Evolutionary conservation across 2,113 vertebrate genomes (phyloP).

Genomic region (Elanoides forficatus): DNA sequence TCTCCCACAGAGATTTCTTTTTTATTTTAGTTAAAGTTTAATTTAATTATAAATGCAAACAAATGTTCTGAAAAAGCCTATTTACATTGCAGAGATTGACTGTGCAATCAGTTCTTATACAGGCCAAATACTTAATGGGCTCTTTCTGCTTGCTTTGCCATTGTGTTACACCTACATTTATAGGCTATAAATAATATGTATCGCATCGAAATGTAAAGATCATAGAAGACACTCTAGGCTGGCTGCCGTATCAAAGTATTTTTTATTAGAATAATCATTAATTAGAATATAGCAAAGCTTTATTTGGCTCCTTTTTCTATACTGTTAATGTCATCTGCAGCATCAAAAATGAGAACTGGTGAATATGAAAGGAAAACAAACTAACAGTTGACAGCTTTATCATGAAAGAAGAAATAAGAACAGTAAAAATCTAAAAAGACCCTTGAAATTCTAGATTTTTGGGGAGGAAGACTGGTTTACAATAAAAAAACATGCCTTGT

Average conservation of each 20-base stretch:
- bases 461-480: not conserved
- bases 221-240: conserved; percentile 34
- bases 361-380: not conserved
- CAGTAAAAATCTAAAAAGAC: not conserved
- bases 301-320: conserved; percentile 42
- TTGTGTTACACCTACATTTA: conserved; percentile 42
- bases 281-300: conserved; percentile 46
- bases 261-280: conserved; percentile 58
- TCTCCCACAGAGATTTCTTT: not conserved
- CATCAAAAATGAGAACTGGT: conserved; percentile 28
- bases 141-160: not conserved
- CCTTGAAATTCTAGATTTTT: not conserved
- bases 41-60: conserved; percentile 49
- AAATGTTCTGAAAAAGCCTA: conserved; percentile 35
- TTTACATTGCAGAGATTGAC: conserved; percentile 36
- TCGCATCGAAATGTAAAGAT: conserved; percentile 28
- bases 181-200: conserved; percentile 29
- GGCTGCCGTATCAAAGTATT: conserved; percentile 38
- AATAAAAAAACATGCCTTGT: not conserved
- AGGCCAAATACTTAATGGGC: conserved; percentile 8
- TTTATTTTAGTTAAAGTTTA: not conserved
- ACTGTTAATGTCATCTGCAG: conserved; percentile 30
- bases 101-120: not conserved
- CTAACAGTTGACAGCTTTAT: conserved; percentile 31
- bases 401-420: conserved; percentile 28